Evolutionary conservation across 2,888 invertebrate genomes (phyloP).

Genomic region (Hydriomena furcata): DNA sequence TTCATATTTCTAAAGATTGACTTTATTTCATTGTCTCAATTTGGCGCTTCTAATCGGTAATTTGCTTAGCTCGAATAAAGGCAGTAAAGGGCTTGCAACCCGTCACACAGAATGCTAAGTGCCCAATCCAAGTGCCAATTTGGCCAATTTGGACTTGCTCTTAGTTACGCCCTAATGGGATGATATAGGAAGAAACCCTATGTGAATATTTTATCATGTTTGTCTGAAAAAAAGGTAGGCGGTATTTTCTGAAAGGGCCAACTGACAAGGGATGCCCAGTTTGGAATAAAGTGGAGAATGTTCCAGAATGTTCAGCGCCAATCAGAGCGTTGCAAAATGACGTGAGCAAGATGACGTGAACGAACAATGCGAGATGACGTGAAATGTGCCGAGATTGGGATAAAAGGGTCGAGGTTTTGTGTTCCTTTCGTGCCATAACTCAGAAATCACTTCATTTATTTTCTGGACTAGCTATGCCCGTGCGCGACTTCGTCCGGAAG

Average conservation of each 20-base stretch:
- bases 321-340: conserved; percentile 5
- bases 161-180: too few relatives aligned
- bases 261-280: conserved; percentile 3
- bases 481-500: too few relatives aligned
- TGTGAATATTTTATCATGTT: background rate
- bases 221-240: background rate
- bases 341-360: conserved; percentile 1
- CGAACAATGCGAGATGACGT: conserved; percentile 6
- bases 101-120: too few relatives aligned
- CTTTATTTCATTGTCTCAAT: too few relatives aligned
- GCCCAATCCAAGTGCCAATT: too few relatives aligned
- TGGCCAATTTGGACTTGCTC: too few relatives aligned
- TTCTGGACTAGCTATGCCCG: too few relatives aligned
- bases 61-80: too few relatives aligned
- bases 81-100: too few relatives aligned
- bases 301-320: conserved; percentile 8
- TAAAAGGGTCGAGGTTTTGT: conserved; percentile 10
- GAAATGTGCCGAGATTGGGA: conserved; percentile 14
- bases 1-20: too few relatives aligned
- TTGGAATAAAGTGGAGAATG: background rate
- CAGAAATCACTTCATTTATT: conserved; percentile 5
- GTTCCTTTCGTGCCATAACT: background rate
- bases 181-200: too few relatives aligned
- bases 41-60: background rate
- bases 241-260: background rate